phyloP scores from a whole-genome alignment of 2,888 invertebrate genomes.

The Amiota mariae region DNA sequence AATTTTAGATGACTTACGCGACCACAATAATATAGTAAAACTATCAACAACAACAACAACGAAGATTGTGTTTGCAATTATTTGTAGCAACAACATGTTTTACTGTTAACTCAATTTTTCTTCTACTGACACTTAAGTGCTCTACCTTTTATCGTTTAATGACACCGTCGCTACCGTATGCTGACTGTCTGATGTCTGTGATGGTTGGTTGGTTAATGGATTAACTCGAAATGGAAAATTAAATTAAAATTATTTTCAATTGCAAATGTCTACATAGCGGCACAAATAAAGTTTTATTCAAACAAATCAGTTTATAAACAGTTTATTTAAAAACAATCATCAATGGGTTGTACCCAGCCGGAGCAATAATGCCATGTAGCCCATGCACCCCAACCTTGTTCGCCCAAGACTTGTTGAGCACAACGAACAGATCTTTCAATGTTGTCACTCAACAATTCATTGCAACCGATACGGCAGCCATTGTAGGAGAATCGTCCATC shows the following conservation, averaged over 20 bases:
- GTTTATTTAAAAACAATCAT: slow-evolving; percentile 46
- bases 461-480: slow-evolving; percentile 53
- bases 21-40: slow-evolving; percentile 23
- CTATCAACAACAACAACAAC: too few species aligned
- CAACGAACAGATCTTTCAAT: slow-evolving; percentile 54
- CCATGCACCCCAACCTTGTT: slow-evolving; percentile 62
- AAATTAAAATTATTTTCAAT: slow-evolving; percentile 3
- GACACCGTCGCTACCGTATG: slow-evolving; percentile 18
- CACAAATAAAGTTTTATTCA: background rate
- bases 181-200: background rate
- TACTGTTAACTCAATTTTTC: too few species aligned
- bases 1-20: slow-evolving; percentile 48
- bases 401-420: slow-evolving; percentile 48
- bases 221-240: background rate
- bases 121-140: too few species aligned
- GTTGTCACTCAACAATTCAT: slow-evolving; percentile 50
- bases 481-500: slow-evolving; percentile 49
- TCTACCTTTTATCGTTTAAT: slow-evolving; percentile 39
- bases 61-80: too few species aligned
- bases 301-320: background rate
- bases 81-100: too few species aligned
- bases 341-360: slow-evolving; percentile 44
- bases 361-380: slow-evolving; percentile 46
- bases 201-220: background rate
- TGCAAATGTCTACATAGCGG: background rate